Evolutionary conservation across 35 echinoderm and acorn worm genomes (phyloP).

Genomic region (Lytechinus variegatus): DNA sequence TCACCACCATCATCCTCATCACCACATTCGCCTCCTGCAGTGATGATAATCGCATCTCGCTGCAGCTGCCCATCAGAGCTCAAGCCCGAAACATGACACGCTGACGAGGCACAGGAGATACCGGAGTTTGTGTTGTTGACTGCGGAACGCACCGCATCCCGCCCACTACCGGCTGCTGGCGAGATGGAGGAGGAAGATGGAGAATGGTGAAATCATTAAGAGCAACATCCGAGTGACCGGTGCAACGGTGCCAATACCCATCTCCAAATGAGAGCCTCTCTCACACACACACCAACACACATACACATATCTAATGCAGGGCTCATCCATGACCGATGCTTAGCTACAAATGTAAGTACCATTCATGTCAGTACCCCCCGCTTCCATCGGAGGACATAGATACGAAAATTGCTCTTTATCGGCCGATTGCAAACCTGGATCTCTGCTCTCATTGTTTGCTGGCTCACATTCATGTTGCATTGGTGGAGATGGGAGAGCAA

Average conservation of each 20-base stretch:
- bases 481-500: not conserved
- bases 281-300: not conserved
- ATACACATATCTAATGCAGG: slow-evolving; percentile 26
- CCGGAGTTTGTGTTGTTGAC: slow-evolving; percentile 3
- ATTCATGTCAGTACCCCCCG: not conserved
- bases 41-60: not conserved
- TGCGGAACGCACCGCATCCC: not conserved
- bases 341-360: not conserved
- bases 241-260: not conserved
- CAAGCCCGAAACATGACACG: not conserved
- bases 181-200: not conserved
- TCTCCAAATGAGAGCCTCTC: not conserved
- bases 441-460: not conserved
- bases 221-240: not conserved
- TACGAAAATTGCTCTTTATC: not conserved
- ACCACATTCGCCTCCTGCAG: not conserved
- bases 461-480: not conserved
- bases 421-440: not conserved
- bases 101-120: not conserved
- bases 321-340: not conserved
- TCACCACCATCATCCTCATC: not conserved
- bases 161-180: not conserved
- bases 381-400: not conserved
- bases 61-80: not conserved
- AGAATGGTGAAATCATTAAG: not conserved